Conservation (phyloP, 2,113 vertebrate species). For the Cisticola juncidis region DNA sequence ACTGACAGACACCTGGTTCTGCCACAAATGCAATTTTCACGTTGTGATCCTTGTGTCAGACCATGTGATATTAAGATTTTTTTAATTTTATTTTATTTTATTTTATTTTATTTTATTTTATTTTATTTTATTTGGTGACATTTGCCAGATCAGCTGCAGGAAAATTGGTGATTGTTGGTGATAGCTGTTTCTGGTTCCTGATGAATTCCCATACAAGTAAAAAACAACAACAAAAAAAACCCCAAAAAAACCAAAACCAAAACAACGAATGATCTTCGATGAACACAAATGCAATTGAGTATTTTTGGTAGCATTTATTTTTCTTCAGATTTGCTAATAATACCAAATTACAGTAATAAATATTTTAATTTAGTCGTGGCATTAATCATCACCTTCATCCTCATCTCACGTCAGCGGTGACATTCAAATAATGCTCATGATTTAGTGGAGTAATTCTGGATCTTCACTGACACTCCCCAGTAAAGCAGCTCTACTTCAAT, state of each 20-base stretch:
- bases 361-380: slow-evolving; percentile 55
- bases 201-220: not conserved
- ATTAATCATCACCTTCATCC: slow-evolving; percentile 58
- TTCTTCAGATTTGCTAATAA: slow-evolving; percentile 42
- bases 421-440: slow-evolving; percentile 48
- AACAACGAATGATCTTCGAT: fast-evolving
- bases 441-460: not conserved
- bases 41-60: not conserved
- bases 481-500: not conserved
- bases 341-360: slow-evolving; percentile 48
- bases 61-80: not conserved
- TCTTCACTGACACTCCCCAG: not conserved
- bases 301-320: slow-evolving; percentile 27
- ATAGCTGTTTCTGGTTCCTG: not conserved
- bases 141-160: not conserved
- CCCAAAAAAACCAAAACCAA: not conserved
- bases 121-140: not conserved
- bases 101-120: not conserved
- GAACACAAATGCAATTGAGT: not conserved
- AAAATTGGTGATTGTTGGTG: not conserved
- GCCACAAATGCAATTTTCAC: not conserved
- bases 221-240: not conserved
- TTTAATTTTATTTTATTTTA: slow-evolving; percentile 6
- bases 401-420: slow-evolving; percentile 41
- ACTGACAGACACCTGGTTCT: not conserved